A percentile compares a stretch with the other conserved stretches of the same genome.
Conservation (phyloP, 2,113 vertebrate species). For the Calyptomena viridis region DNA sequence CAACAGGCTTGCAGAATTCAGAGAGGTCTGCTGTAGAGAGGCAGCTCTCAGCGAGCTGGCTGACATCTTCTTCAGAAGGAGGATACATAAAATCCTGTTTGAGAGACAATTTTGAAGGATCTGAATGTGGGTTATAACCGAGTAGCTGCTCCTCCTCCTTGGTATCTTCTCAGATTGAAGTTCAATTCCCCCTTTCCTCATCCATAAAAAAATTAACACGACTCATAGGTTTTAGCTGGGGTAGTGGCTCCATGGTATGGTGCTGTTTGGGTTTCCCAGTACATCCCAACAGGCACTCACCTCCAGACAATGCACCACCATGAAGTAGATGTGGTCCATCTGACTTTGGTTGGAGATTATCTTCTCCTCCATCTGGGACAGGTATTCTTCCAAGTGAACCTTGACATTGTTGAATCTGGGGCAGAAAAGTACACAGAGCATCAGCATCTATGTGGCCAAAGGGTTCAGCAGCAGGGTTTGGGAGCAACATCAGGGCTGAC, state of each 20-base stretch:
- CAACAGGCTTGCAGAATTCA: background rate
- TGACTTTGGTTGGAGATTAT: background rate
- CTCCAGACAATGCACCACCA: background rate
- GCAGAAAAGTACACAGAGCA: too few species aligned
- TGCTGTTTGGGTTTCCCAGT: background rate
- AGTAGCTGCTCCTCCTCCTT: background rate
- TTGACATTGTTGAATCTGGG: background rate
- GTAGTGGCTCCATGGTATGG: background rate
- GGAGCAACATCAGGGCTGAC: background rate
- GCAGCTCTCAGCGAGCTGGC: background rate
- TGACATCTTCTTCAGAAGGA: background rate
- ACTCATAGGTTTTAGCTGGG: background rate
- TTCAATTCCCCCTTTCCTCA: background rate
- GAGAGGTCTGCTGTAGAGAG: background rate
- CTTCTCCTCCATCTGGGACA: background rate
- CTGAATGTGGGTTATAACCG: background rate
- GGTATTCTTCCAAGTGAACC: background rate
- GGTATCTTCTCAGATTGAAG: background rate
- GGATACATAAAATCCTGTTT: background rate
- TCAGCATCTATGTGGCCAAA: background rate
- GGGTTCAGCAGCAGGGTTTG: background rate
- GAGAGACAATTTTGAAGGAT: background rate
- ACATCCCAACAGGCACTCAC: background rate
- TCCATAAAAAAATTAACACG: background rate
- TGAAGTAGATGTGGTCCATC: background rate